Percentiles rank a stretch among this genome's conserved stretches.
These are phyloP conservation scores for Nycticryphes semicollaris DNA, from an alignment of 2,113 vertebrate species.

Conservation along the genomic window DNA sequence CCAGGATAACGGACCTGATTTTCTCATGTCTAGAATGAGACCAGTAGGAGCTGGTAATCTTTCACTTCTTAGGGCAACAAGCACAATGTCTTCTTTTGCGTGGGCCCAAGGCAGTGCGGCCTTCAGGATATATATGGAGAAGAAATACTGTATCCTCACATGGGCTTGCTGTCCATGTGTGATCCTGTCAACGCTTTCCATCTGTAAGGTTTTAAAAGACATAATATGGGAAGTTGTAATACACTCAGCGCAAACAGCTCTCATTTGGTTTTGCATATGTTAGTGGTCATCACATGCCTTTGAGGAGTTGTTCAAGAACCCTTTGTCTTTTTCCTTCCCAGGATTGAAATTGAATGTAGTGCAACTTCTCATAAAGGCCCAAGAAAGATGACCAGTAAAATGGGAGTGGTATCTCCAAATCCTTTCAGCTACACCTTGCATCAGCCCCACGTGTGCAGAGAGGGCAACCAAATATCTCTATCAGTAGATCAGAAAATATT, in stretches of 20 bases:
- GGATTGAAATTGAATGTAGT: background rate
- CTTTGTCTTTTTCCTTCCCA: background rate
- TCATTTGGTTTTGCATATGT: background rate
- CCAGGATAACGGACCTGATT: background rate
- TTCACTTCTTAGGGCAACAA: background rate
- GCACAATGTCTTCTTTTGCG: rapidly evolving
- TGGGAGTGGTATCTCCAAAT: background rate
- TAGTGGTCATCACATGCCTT: background rate
- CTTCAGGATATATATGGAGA: rapidly evolving
- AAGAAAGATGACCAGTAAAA: background rate
- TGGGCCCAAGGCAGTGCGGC: background rate
- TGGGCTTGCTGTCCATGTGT: background rate
- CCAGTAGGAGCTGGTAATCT: background rate
- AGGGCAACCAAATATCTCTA: background rate
- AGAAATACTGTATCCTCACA: background rate
- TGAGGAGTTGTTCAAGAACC: background rate
- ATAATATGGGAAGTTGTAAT: rapidly evolving
- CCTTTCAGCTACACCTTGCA: background rate
- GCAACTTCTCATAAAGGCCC: background rate
- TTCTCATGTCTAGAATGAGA: background rate
- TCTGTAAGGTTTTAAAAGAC: background rate
- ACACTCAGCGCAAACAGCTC: background rate
- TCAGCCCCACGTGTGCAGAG: background rate
- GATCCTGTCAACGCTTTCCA: background rate
- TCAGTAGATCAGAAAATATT: background rate